Percentiles rank a stretch among this genome's conserved stretches.
These are phyloP conservation scores for Ips nitidus DNA, from an alignment of 1,140 invertebrate genomes.

Conservation along the genomic window DNA sequence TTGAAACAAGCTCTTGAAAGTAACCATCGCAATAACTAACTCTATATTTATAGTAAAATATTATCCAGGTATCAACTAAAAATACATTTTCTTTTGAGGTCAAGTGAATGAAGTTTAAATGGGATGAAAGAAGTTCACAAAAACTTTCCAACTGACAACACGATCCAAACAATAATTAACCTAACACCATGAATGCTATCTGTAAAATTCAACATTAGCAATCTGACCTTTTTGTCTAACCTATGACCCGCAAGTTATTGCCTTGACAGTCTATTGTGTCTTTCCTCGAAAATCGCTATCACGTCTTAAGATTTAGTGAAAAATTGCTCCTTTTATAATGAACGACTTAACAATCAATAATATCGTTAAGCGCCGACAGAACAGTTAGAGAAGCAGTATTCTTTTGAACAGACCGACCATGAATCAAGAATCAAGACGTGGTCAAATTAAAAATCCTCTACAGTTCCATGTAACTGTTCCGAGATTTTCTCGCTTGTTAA, in stretches of 20 bases:
- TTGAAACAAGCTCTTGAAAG: too few relatives aligned
- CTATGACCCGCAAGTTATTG: not conserved
- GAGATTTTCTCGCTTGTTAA: conserved; percentile 5
- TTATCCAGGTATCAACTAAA: not conserved
- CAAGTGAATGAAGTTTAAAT: too few relatives aligned
- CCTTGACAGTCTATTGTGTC: conserved; percentile 5
- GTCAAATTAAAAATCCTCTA: conserved; percentile 4
- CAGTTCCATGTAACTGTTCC: conserved; percentile 4
- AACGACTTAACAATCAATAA: conserved; percentile 7
- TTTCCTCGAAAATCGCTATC: conserved; percentile 7
- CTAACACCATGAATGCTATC: not conserved
- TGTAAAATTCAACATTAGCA: conserved; percentile 2
- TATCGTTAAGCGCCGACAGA: conserved; percentile 5
- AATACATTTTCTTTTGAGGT: not conserved
- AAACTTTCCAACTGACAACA: too few relatives aligned
- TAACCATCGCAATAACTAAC: not conserved
- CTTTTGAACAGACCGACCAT: conserved; percentile 2
- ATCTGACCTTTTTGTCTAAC: conserved; percentile 18
- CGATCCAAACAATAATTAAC: too few relatives aligned
- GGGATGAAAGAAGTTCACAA: too few relatives aligned
- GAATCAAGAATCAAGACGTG: conserved; percentile 4
- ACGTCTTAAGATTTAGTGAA: not conserved
- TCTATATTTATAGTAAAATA: conserved; percentile 2
- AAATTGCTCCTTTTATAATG: conserved; percentile 7
- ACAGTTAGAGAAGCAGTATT: conserved; percentile 3